Base-by-base conservation (phyloP, 2,888 invertebrate species). In the Blera fallax region DNA sequence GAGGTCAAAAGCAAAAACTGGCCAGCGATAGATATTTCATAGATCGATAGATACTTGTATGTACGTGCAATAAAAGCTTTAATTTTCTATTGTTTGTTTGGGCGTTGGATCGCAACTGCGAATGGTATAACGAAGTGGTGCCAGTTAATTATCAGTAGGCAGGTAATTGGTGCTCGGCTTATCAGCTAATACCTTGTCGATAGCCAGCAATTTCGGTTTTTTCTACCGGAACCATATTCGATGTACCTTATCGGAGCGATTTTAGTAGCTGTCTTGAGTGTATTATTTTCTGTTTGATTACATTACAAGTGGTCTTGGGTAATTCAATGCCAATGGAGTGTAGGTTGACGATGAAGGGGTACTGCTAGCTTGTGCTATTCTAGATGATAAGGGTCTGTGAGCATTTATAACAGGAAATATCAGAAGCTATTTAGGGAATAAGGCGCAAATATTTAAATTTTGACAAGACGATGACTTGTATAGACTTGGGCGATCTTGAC, bases 141-240 rank as follows among this genome's bases (percentile, higher is more conserved):
- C 21, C 48, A 14, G 4, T n/a, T n/a, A 45, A 10, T 48, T n/a
- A 5, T 24, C n/a, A 24, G 1, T 4, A 24, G 6, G 24, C 11
- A 8, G 21, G 37, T 5, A 5, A 24, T 8, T 5, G 4, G 8
- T n/a, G 18, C 34, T 21, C 8, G 7, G 2, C 27, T 16, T 45
- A 32, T 43, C 40, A 34, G 32, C 8, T n/a, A 14, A 29, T 21
- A 29, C 16, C 40, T 1, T 24, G 6, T 11, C 48, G 48, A 50
- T n/a, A 27, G 27, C 5, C n/a, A 27, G 2, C 50, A 27, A 50
- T 24, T 50, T 11, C 11, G 0, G 5, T 14, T 27, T 14, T n/a
- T 45, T 43, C 10, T 43, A 45, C 56, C 45, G 69, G 69, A 45
- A 70, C 45, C 21, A 10, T 29, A 32, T 56, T 54, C 14, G 18